Percentiles rank a stretch among this genome's conserved stretches.
phyloP scores from a whole-genome alignment of 1,140 invertebrate genomes.

The Aphelenchoides fujianensis region DNA sequence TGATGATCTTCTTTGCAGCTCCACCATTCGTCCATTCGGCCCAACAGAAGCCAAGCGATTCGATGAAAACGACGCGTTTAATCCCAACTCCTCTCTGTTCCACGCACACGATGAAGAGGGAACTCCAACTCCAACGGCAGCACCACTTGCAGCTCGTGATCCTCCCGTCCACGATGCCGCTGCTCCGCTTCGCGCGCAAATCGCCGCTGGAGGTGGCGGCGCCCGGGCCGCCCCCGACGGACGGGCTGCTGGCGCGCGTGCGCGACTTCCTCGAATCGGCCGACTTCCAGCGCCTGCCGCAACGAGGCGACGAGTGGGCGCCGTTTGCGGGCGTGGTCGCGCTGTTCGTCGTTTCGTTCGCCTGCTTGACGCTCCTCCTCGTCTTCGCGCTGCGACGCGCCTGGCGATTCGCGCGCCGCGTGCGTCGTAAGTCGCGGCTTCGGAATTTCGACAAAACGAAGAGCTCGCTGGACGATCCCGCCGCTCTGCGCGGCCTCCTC shows the following conservation, averaged over 20 bases:
- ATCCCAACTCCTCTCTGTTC: too few species aligned
- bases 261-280: not conserved
- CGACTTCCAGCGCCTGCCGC: not conserved
- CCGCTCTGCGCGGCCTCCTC: not conserved
- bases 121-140: too few species aligned
- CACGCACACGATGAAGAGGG: too few species aligned
- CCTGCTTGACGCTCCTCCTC: not conserved
- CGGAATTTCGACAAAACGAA: not conserved
- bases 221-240: not conserved
- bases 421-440: not conserved
- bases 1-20: too few species aligned
- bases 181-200: not conserved
- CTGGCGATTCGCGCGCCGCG: not conserved
- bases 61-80: too few species aligned
- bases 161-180: not conserved
- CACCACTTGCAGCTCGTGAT: too few species aligned
- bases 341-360: not conserved
- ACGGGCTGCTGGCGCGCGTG: not conserved
- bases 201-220: not conserved
- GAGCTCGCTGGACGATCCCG: not conserved
- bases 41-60: too few species aligned
- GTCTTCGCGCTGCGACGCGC: not conserved
- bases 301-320: not conserved
- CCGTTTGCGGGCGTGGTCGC: not conserved
- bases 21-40: too few species aligned